Evolutionary conservation across 2,888 invertebrate species (phyloP).

Genomic region (Drosophila testacea): DNA sequence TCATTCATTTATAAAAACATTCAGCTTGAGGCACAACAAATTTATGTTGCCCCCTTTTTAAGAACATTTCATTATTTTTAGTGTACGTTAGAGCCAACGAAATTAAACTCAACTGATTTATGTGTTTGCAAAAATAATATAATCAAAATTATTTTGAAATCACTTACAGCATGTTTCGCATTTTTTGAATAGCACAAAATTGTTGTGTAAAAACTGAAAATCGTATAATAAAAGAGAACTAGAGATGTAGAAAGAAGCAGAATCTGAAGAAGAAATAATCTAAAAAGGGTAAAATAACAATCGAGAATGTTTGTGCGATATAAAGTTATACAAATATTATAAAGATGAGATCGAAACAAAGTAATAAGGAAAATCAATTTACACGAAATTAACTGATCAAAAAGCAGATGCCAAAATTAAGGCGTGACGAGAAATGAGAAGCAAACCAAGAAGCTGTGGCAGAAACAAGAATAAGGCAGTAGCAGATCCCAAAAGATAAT

Average conservation of each 20-base stretch:
- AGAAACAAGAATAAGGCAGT: neutral
- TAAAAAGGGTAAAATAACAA: no score
- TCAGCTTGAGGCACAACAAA: slow-evolving; percentile 11
- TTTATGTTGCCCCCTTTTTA: slow-evolving; percentile 39
- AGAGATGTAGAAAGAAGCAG: neutral
- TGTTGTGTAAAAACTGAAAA: neutral
- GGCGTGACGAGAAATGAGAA: no score
- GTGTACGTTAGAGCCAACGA: slow-evolving; percentile 10
- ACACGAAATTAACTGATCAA: neutral
- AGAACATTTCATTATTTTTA: slow-evolving; percentile 33
- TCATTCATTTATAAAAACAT: neutral
- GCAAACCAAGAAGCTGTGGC: neutral
- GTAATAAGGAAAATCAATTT: no score
- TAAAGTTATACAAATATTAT: no score
- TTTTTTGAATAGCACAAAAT: slow-evolving; percentile 11
- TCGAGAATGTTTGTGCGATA: no score
- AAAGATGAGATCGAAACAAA: no score
- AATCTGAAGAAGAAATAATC: neutral
- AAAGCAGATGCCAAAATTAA: no score
- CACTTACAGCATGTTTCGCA: neutral
- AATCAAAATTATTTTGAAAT: slow-evolving; percentile 17
- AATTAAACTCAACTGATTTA: slow-evolving; percentile 42
- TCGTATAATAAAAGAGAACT: neutral
- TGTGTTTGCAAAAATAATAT: slow-evolving; percentile 35
- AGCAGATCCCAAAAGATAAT: neutral